Conservation (phyloP, 2,888 invertebrate species). For the Fragum sueziense region DNA sequence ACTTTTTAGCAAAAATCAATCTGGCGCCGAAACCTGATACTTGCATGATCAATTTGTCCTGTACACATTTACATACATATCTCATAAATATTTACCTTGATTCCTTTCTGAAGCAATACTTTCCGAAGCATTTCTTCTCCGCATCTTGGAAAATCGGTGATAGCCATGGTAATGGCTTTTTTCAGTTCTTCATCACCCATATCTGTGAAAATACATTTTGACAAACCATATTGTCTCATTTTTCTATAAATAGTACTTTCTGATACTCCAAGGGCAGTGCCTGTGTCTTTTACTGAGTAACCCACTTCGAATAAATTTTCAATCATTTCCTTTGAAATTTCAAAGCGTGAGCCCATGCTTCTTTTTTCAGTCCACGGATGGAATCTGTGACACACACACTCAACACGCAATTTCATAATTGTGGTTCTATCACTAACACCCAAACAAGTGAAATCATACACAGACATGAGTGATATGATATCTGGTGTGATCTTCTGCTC, state of each 20-base stretch:
- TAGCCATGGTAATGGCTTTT: background rate
- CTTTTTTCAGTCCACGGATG: too few relatives aligned
- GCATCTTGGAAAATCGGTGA: conserved; percentile 2
- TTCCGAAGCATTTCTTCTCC: conserved; percentile 1
- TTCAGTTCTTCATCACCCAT: background rate
- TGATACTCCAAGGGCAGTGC: background rate
- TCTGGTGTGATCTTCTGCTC: conserved; percentile 15
- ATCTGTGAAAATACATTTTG: background rate
- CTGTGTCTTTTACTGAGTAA: conserved; percentile 1
- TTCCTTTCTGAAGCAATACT: background rate
- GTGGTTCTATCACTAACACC: background rate
- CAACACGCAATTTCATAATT: conserved; percentile 10
- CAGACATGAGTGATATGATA: conserved; percentile 9
- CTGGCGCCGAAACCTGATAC: too few relatives aligned
- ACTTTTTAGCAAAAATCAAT: too few relatives aligned
- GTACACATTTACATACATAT: too few relatives aligned
- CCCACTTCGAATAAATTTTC: background rate
- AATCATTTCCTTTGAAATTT: background rate
- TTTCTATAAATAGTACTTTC: conserved; percentile 1
- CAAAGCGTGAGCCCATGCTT: background rate
- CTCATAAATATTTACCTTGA: background rate
- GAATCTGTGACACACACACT: conserved; percentile 11
- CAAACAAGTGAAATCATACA: conserved; percentile 8
- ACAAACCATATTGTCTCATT: background rate
- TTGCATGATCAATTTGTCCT: too few relatives aligned